These are phyloP conservation scores for Leptinotarsa peninsularis DNA, from an alignment of 2,888 invertebrate species.

Conservation along the genomic window DNA sequence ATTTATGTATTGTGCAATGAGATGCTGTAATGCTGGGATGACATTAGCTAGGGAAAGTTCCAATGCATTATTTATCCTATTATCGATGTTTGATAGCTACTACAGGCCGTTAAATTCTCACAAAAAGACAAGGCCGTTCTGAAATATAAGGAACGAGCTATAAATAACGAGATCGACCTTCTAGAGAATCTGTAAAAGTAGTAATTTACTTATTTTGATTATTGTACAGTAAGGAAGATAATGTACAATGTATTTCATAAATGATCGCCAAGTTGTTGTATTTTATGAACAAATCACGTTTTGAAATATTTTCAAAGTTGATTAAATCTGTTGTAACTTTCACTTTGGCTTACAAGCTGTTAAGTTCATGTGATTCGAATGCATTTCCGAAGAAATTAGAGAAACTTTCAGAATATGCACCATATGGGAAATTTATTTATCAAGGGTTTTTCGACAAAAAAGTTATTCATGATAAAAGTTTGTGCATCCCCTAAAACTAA, in stretches of 20 bases:
- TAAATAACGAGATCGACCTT: slow-evolving; percentile 3
- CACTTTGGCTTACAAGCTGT: neutral
- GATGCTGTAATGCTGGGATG: slow-evolving; percentile 38
- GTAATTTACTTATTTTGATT: neutral
- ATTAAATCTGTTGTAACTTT: neutral
- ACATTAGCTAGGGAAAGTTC: slow-evolving; percentile 44
- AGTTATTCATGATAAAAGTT: no score
- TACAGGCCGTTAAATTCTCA: slow-evolving; percentile 51
- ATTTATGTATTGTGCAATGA: slow-evolving; percentile 38
- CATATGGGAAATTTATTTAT: no score
- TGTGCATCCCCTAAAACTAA: no score
- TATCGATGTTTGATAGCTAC: slow-evolving; percentile 26
- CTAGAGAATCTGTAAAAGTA: neutral
- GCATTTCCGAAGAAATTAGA: no score
- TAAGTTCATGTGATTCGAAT: no score
- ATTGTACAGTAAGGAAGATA: neutral
- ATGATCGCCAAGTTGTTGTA: neutral
- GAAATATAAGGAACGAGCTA: slow-evolving; percentile 18
- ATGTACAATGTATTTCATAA: neutral
- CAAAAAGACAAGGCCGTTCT: slow-evolving; percentile 42
- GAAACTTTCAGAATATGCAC: no score
- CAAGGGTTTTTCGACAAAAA: no score
- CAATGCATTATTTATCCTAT: slow-evolving; percentile 35
- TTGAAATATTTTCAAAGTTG: neutral
- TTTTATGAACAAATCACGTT: neutral